Conservation (phyloP, 2,888 invertebrate genomes). For the Zhuqinia jingwanae region DNA sequence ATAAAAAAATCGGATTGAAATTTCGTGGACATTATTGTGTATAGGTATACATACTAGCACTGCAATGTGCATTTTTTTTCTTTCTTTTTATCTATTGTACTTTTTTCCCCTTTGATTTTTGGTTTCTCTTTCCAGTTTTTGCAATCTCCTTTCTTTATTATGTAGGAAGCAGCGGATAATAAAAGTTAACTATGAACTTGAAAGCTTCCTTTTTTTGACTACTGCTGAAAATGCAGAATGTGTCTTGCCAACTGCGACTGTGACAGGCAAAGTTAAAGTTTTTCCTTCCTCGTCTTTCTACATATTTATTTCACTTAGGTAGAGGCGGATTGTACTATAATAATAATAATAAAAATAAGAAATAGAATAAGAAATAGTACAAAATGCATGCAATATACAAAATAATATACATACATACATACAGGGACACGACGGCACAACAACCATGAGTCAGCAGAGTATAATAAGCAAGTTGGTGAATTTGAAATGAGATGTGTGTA, state of each 20-base stretch:
- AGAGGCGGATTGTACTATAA: neutral
- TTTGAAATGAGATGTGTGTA: conserved; percentile 36
- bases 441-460: conserved; percentile 37
- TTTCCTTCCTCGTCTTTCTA: conserved; percentile 5
- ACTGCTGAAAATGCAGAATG: conserved; percentile 17
- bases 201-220: neutral
- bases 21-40: neutral
- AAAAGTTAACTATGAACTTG: conserved; percentile 31
- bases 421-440: no score
- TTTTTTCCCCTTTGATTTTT: neutral
- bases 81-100: no score
- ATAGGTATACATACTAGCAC: neutral
- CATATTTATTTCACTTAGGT: neutral
- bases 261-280: conserved; percentile 51
- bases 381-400: neutral
- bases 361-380: neutral
- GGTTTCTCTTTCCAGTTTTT: neutral
- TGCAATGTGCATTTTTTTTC: neutral
- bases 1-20: conserved; percentile 13
- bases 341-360: neutral
- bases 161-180: neutral
- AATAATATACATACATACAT: no score
- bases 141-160: neutral
- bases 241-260: conserved; percentile 22
- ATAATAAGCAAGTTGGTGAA: conserved; percentile 48